Evolutionary conservation across 2,888 invertebrate genomes (phyloP).

Genomic region (Melolontha melolontha): DNA sequence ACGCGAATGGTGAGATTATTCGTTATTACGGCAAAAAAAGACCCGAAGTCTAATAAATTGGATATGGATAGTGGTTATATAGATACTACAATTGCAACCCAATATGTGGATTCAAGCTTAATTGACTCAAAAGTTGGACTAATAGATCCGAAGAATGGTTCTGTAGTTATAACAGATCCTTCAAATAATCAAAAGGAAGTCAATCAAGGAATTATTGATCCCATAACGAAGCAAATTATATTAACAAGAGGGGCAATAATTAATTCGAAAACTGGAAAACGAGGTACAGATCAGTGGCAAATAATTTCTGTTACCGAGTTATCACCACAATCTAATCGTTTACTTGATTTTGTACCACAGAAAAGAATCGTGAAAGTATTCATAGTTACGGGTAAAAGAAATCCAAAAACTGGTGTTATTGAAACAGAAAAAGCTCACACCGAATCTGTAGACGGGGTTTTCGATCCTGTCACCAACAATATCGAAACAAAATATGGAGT

Average conservation of each 20-base stretch:
- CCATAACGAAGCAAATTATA: conserved; percentile 71
- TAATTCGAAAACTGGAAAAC: conserved; percentile 71
- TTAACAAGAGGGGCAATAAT: conserved; percentile 72
- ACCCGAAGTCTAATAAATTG: conserved; percentile 71
- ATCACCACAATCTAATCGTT: conserved; percentile 55
- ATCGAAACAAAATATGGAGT: conserved; percentile 70
- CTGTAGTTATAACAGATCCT: conserved; percentile 70
- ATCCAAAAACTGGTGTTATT: conserved; percentile 71
- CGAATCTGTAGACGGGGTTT: conserved; percentile 69
- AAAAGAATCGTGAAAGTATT: conserved; percentile 68
- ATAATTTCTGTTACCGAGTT: conserved; percentile 59
- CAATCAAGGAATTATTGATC: conserved; percentile 73
- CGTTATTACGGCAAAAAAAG: conserved; percentile 72
- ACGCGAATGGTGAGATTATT: conserved; percentile 71
- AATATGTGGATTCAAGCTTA: conserved; percentile 65
- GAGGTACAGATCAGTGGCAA: conserved; percentile 61
- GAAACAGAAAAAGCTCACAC: conserved; percentile 69
- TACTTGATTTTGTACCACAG: conserved; percentile 60
- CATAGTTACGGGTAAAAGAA: conserved; percentile 70
- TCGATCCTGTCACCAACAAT: conserved; percentile 70
- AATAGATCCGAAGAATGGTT: conserved; percentile 71
- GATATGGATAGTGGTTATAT: conserved; percentile 71
- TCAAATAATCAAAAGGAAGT: conserved; percentile 73
- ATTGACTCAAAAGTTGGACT: conserved; percentile 72
- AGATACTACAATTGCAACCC: conserved; percentile 61